These are phyloP conservation scores for Rhinopomastus cyanomelas DNA, from an alignment of 2,113 vertebrate species.

Conservation along the genomic window DNA sequence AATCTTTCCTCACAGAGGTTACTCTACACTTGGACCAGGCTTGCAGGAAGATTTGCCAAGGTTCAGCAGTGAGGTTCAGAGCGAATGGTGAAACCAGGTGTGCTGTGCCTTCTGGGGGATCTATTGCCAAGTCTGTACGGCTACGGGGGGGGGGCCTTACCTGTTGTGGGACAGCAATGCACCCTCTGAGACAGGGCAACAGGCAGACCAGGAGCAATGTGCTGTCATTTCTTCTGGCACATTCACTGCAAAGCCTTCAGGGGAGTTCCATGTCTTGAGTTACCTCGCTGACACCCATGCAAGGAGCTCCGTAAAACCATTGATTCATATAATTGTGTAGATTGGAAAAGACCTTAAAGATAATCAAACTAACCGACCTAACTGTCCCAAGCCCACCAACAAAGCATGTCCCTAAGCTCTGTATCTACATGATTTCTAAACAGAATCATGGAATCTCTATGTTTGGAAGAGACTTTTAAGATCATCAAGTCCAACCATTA, in stretches of 20 bases:
- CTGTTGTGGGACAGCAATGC: neutral
- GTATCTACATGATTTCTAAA: too few relatives aligned
- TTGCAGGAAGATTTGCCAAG: neutral
- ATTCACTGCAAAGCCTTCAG: neutral
- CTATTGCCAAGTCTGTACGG: neutral
- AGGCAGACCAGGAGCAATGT: neutral
- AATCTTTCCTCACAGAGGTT: neutral
- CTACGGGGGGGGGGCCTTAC: neutral
- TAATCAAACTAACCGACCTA: too few relatives aligned
- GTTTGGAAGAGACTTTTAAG: too few relatives aligned
- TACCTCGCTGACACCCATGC: neutral
- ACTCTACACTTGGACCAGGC: neutral
- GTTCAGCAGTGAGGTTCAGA: neutral
- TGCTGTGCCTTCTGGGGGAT: neutral
- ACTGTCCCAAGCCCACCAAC: too few relatives aligned
- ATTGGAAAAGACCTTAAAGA: too few relatives aligned
- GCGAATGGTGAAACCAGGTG: constrained; percentile 5
- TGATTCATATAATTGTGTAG: too few relatives aligned
- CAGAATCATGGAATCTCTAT: too few relatives aligned
- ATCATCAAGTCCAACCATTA: too few relatives aligned
- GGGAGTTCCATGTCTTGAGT: accelerated
- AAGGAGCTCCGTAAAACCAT: neutral
- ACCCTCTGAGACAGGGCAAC: neutral
- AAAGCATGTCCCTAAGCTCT: too few relatives aligned
- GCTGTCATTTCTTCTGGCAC: neutral